These are phyloP conservation scores for Aselliscus stoliczkanus DNA, from an alignment of 2,797 vertebrate genomes.

Conservation along the genomic window DNA sequence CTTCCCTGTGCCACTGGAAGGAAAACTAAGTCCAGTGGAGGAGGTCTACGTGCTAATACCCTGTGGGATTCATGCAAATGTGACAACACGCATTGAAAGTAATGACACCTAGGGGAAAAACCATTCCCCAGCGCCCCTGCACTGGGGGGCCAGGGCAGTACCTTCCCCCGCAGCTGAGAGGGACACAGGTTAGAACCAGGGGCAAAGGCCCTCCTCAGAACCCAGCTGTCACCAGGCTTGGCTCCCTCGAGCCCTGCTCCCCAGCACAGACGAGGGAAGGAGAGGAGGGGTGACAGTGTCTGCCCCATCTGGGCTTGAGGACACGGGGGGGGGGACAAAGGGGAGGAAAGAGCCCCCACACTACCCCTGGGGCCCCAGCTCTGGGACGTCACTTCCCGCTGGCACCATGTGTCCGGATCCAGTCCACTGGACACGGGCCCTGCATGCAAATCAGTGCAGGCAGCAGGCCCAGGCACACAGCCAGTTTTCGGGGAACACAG, in stretches of 20 bases:
- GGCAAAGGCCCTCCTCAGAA: neutral
- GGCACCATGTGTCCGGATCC: neutral
- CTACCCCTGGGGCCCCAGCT: neutral
- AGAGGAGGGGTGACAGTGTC: rapidly evolving
- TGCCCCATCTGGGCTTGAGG: neutral
- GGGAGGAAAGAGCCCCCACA: neutral
- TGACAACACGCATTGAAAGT: rapidly evolving
- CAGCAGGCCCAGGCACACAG: neutral
- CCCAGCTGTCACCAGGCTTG: rapidly evolving
- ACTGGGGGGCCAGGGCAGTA: no score
- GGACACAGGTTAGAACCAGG: neutral
- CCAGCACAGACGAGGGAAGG: rapidly evolving
- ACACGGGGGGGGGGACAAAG: rapidly evolving
- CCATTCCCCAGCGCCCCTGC: rapidly evolving
- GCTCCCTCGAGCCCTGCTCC: rapidly evolving
- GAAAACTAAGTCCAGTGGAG: neutral
- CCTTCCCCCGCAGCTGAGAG: neutral
- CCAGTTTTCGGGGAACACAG: neutral
- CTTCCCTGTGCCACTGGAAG: neutral
- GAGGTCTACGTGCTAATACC: rapidly evolving
- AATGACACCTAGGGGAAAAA: rapidly evolving
- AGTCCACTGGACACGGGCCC: neutral
- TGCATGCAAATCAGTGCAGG: neutral
- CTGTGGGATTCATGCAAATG: rapidly evolving
- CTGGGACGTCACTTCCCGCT: neutral